Conservation (phyloP, 1,140 invertebrate genomes). For the Zaprionus inermis region DNA sequence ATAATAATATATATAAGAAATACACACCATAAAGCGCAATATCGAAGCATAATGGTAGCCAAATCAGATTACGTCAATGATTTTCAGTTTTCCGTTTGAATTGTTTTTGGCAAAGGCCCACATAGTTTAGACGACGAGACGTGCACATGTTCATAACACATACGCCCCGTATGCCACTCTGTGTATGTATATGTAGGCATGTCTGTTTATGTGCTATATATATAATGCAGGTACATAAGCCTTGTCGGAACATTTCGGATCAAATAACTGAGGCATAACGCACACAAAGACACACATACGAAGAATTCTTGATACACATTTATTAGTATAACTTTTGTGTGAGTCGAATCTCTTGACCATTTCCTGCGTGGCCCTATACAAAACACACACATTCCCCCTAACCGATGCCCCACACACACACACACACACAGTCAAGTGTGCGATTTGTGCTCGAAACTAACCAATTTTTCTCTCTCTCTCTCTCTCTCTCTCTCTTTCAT, state of each 20-base stretch:
- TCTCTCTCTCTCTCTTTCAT: constrained; percentile 60
- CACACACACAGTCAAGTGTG: constrained; percentile 40
- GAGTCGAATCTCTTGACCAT: constrained; percentile 24
- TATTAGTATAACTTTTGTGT: constrained; percentile 30
- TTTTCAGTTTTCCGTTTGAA: constrained; percentile 41
- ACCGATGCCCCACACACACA: constrained; percentile 20
- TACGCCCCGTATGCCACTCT: constrained; percentile 1
- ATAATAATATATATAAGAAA: constrained; percentile 65
- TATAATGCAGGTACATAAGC: constrained; percentile 60
- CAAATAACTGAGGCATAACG: constrained; percentile 65
- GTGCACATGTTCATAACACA: constrained; percentile 55
- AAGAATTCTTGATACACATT: constrained; percentile 42
- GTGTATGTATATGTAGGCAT: not conserved
- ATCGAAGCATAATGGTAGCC: constrained; percentile 35
- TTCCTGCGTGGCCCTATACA: constrained; percentile 26
- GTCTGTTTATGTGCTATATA: constrained; percentile 33
- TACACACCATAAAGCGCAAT: constrained; percentile 21
- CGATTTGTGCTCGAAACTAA: constrained; percentile 68
- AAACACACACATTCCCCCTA: constrained; percentile 14
- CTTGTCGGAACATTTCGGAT: constrained; percentile 59
- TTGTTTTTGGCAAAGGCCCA: constrained; percentile 76
- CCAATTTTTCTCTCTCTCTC: constrained; percentile 59
- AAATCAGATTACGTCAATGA: constrained; percentile 77
- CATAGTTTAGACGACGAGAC: constrained; percentile 56
- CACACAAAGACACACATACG: not conserved